Evolutionary conservation across 2,888 invertebrate genomes (phyloP).

Genomic region (Peribatodes rhomboidaria): DNA sequence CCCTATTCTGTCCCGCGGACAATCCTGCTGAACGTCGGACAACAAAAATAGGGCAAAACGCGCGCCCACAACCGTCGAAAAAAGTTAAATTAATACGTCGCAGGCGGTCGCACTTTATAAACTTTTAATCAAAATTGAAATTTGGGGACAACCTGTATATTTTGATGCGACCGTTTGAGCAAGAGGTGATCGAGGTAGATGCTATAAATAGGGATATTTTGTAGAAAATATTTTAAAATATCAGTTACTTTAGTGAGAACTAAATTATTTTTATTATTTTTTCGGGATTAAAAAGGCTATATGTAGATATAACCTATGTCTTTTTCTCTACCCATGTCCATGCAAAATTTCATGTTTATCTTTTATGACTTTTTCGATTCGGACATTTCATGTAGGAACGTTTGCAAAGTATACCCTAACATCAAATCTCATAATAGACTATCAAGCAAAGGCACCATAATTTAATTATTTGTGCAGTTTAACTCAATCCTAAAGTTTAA

Average conservation of each 20-base stretch:
- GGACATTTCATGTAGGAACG: no score
- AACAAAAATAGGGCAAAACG: slow-evolving; percentile 32
- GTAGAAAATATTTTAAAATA: background rate
- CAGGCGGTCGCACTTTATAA: slow-evolving; percentile 55
- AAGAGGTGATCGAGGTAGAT: slow-evolving; percentile 1
- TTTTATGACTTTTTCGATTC: no score
- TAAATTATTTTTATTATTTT: no score
- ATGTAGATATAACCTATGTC: no score
- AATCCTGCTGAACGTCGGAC: slow-evolving; percentile 32
- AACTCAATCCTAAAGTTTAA: slow-evolving; percentile 11
- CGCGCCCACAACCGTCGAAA: slow-evolving; percentile 48
- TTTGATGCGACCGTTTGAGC: slow-evolving; percentile 7
- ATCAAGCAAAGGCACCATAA: background rate
- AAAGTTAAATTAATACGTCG: slow-evolving; percentile 71
- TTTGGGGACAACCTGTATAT: slow-evolving; percentile 49
- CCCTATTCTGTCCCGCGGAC: slow-evolving; percentile 21
- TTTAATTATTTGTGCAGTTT: background rate
- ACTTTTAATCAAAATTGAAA: slow-evolving; percentile 70
- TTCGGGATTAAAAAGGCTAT: background rate
- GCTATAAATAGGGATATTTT: background rate
- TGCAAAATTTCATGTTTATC: no score
- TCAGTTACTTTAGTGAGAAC: no score
- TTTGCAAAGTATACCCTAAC: no score
- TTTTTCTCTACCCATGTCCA: no score
- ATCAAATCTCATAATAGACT: no score